Evolutionary conservation across 2,113 vertebrate genomes (phyloP).

Genomic region (Cyphomyrus discorhynchus): DNA sequence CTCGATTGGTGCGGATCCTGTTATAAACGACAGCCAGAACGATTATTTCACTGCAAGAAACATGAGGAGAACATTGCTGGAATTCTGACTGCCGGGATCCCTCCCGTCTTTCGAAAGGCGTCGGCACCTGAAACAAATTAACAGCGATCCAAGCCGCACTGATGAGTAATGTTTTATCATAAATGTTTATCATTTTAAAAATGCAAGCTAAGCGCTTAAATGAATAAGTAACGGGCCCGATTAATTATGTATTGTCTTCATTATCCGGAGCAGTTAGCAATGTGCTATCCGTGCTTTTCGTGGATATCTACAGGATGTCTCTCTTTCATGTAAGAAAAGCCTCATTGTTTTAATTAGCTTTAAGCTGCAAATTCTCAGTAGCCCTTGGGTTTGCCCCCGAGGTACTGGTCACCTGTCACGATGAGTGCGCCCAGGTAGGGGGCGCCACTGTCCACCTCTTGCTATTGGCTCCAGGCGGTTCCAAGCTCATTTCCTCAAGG

Average conservation of each 20-base stretch:
- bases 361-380: background rate
- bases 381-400: background rate
- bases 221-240: background rate
- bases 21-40: background rate
- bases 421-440: background rate
- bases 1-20: background rate
- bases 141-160: background rate
- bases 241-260: background rate
- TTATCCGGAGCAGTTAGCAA: background rate
- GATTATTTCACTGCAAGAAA: background rate
- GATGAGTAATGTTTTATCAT: background rate
- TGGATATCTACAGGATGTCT: background rate
- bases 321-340: background rate
- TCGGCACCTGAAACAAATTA: background rate
- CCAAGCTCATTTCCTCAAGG: background rate
- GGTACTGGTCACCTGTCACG: background rate
- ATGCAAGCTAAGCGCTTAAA: background rate
- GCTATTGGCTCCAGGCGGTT: background rate
- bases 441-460: background rate
- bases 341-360: background rate
- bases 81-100: background rate
- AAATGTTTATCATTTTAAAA: slow-evolving; percentile 5
- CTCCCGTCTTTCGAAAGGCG: background rate
- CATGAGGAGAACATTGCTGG: background rate
- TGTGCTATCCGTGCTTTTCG: background rate